Percentiles rank a stretch among this genome's conserved stretches.
phyloP scores from a whole-genome alignment of 2,113 vertebrate species.

The Eptesicus fuscus region DNA sequence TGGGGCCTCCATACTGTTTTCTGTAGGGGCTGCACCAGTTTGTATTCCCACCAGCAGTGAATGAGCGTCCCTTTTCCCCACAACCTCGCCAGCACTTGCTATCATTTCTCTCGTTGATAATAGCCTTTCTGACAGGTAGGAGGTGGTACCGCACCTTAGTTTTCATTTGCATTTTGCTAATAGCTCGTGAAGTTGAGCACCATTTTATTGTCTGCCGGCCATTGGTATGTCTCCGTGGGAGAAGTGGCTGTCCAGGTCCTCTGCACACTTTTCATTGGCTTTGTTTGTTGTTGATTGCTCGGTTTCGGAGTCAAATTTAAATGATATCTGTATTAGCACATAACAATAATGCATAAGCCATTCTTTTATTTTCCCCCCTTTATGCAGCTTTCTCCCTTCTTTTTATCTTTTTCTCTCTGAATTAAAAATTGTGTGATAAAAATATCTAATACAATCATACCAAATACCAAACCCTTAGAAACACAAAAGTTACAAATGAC shows the following conservation, averaged over 20 bases:
- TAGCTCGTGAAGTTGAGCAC: neutral
- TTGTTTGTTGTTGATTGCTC: neutral
- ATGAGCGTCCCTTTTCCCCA: neutral
- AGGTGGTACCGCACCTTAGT: neutral
- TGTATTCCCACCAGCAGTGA: neutral
- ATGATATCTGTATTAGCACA: neutral
- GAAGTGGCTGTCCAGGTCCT: neutral
- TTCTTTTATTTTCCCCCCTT: neutral
- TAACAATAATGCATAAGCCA: neutral
- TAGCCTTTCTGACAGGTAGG: neutral
- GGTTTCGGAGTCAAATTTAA: neutral
- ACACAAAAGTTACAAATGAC: slow-evolving; percentile 50
- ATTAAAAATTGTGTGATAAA: slow-evolving; percentile 4
- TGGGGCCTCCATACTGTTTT: neutral
- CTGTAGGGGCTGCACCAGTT: neutral
- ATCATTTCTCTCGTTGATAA: neutral
- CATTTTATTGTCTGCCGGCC: neutral
- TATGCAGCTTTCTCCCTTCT: neutral
- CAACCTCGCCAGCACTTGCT: neutral
- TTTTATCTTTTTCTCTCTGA: neutral
- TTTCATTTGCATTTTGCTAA: neutral
- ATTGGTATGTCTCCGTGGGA: neutral
- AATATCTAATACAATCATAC: neutral
- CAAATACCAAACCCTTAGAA: slow-evolving; percentile 48
- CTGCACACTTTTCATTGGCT: neutral